Conservation (phyloP, 2,888 invertebrate species). For the Phortica magna region DNA sequence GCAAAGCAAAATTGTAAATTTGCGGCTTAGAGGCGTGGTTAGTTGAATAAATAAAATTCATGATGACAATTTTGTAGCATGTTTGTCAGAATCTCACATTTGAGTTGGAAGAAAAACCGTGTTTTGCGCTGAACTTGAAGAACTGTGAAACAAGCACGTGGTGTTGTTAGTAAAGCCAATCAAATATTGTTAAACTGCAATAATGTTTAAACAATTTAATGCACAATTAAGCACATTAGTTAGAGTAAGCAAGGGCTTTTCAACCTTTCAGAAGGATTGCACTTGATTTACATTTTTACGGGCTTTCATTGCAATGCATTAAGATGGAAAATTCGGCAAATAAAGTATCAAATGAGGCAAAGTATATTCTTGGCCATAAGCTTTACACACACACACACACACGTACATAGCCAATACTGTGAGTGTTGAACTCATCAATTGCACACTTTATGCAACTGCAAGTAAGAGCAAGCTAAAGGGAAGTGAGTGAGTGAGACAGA, state of each 20-base stretch:
- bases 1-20: conserved; percentile 3
- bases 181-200: too few species aligned
- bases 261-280: background rate
- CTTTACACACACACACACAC: background rate
- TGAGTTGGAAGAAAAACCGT: too few species aligned
- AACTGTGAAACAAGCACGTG: too few species aligned
- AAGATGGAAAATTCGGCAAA: conserved; percentile 18
- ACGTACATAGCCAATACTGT: background rate
- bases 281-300: conserved; percentile 14
- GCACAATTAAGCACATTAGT: too few species aligned
- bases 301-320: conserved; percentile 15
- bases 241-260: too few species aligned
- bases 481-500: background rate
- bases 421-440: conserved; percentile 64
- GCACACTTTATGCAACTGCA: conserved; percentile 50
- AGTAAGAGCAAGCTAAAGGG: background rate
- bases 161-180: too few species aligned
- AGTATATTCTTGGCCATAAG: conserved; percentile 38
- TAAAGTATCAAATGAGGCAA: conserved; percentile 50
- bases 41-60: conserved; percentile 64
- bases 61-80: conserved; percentile 57
- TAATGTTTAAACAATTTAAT: too few species aligned
- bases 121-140: too few species aligned
- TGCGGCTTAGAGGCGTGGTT: conserved; percentile 19
- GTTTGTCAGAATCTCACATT: conserved; percentile 49